phyloP scores from a whole-genome alignment of 2,113 vertebrate species.

The Neolamprologus modestus region DNA sequence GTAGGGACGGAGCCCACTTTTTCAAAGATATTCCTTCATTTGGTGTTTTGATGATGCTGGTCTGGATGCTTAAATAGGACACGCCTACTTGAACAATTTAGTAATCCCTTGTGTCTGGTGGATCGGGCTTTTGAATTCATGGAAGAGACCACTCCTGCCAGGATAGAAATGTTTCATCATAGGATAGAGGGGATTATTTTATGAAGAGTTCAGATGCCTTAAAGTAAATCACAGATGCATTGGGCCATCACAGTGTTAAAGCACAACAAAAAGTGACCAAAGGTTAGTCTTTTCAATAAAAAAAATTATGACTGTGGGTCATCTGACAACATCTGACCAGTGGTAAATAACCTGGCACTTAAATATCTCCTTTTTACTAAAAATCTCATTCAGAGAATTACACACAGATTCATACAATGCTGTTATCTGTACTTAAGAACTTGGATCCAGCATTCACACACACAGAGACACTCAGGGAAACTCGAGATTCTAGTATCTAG shows the following conservation, averaged over 20 bases:
- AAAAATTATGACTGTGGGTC: background rate
- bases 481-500: background rate
- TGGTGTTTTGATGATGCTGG: background rate
- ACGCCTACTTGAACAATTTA: background rate
- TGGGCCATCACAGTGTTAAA: background rate
- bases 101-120: background rate
- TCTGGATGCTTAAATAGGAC: background rate
- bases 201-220: background rate
- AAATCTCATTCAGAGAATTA: background rate
- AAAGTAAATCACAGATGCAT: background rate
- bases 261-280: background rate
- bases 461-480: background rate
- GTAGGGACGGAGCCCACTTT: background rate
- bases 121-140: background rate
- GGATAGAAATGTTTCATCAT: background rate
- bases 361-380: background rate
- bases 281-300: background rate
- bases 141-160: background rate
- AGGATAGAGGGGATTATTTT: background rate
- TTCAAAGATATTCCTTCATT: background rate
- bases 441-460: background rate
- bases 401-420: background rate
- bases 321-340: background rate
- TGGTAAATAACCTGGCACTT: background rate
- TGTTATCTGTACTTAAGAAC: background rate